Conservation (phyloP, 2,113 vertebrate species). For the Notechis scutatus region DNA sequence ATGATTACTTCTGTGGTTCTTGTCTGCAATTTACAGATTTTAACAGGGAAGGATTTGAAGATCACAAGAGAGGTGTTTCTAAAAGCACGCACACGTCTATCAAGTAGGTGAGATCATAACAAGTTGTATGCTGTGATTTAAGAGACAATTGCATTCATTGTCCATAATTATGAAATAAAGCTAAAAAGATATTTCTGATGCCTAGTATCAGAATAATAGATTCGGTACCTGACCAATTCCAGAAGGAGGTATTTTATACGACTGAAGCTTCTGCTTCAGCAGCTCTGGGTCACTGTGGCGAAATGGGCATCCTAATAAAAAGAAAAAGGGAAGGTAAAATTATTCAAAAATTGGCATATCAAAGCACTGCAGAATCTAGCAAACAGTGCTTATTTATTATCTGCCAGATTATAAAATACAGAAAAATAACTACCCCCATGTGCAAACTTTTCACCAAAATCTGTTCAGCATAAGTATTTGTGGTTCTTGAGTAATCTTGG, state of each 20-base stretch:
- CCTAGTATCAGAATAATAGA: constrained; percentile 14
- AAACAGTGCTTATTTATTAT: constrained; percentile 58
- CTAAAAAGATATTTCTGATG: not conserved
- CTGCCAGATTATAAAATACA: constrained; percentile 66
- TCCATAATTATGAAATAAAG: constrained; percentile 15
- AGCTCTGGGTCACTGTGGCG: constrained; percentile 92
- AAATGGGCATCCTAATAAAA: constrained; percentile 86
- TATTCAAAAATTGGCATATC: constrained; percentile 45
- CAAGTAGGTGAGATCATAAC: not conserved
- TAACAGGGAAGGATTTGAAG: not conserved
- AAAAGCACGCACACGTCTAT: not conserved
- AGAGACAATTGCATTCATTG: not conserved
- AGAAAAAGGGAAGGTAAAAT: constrained; percentile 18
- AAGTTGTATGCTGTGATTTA: constrained; percentile 27
- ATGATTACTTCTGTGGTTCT: not conserved
- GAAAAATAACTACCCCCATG: constrained; percentile 64
- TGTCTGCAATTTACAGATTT: not conserved
- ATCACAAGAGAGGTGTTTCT: not conserved
- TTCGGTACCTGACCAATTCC: constrained; percentile 84
- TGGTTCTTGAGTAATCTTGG: not conserved
- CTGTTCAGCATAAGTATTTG: not conserved
- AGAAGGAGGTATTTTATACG: constrained; percentile 80
- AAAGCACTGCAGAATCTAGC: constrained; percentile 49
- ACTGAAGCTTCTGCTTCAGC: constrained; percentile 92
- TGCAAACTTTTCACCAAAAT: constrained; percentile 33